A percentile compares a stretch with the other conserved stretches of the same genome.
phyloP scores from a whole-genome alignment of 1,140 invertebrate species.

The Micrasema minimum region DNA sequence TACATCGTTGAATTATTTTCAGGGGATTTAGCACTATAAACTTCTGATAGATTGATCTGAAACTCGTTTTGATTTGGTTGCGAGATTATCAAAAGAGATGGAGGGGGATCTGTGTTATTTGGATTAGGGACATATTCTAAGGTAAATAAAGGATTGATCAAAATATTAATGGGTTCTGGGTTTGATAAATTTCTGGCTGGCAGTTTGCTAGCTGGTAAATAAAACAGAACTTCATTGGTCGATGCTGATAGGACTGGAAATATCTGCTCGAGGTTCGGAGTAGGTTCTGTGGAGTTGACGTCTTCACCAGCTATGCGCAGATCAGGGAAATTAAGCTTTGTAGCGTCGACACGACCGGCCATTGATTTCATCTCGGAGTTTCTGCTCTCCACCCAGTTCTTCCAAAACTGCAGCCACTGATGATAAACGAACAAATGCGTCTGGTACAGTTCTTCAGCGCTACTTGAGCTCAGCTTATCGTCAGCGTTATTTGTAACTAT shows the following conservation, averaged over 20 bases:
- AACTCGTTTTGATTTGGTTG: not conserved
- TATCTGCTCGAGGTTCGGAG: not conserved
- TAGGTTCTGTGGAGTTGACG: not conserved
- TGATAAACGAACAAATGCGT: conserved; percentile 12
- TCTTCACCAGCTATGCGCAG: not conserved
- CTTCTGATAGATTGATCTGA: not conserved
- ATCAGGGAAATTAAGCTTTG: not conserved
- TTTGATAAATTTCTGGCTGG: not conserved
- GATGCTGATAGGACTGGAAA: not conserved
- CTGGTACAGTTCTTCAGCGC: not conserved
- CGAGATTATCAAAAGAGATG: not conserved
- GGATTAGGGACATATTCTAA: not conserved
- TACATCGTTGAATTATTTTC: not conserved
- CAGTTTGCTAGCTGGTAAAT: not conserved
- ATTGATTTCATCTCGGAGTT: not conserved
- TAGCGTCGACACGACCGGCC: not conserved
- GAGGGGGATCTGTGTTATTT: not conserved
- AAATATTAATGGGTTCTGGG: not conserved
- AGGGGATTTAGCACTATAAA: not conserved
- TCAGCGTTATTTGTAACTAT: too few species aligned
- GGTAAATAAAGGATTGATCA: not conserved
- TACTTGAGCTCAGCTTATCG: too few species aligned
- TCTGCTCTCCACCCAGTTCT: conserved; percentile 1
- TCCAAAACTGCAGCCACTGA: conserved; percentile 13
- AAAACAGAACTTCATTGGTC: not conserved